A percentile compares a stretch with the other conserved stretches of the same genome.
phyloP scores from a whole-genome alignment of 2,888 invertebrate species.

The Agrochola lychnidis region DNA sequence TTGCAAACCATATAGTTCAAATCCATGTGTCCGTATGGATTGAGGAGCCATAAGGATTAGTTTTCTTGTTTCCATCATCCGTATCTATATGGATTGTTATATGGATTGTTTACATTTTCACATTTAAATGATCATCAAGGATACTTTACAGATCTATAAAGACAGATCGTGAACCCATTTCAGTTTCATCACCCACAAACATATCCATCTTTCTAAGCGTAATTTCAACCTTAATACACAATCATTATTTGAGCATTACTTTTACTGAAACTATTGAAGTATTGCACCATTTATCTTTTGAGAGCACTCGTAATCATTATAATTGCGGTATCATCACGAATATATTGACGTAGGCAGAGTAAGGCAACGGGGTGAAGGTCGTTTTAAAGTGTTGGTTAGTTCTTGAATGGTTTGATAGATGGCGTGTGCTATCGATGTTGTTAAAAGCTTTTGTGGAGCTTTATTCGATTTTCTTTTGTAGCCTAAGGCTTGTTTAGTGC shows the following conservation, averaged over 20 bases:
- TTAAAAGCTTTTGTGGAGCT: slow-evolving; percentile 9
- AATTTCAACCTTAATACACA: slow-evolving; percentile 34
- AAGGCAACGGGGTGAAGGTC: slow-evolving; percentile 62
- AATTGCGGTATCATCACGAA: slow-evolving; percentile 59
- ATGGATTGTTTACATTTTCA: too few relatives aligned
- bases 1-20: not conserved
- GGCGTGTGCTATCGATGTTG: slow-evolving; percentile 45
- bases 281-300: slow-evolving; percentile 54
- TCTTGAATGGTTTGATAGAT: slow-evolving; percentile 30
- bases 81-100: too few relatives aligned
- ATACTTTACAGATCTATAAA: not conserved
- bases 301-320: slow-evolving; percentile 52
- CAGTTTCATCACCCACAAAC: slow-evolving; percentile 11
- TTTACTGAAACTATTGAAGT: slow-evolving; percentile 54
- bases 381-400: slow-evolving; percentile 16
- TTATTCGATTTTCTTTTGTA: not conserved
- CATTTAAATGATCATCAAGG: not conserved
- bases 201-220: slow-evolving; percentile 13
- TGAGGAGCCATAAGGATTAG: not conserved
- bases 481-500: too few relatives aligned
- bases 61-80: not conserved
- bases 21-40: not conserved
- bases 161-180: slow-evolving; percentile 20
- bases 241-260: slow-evolving; percentile 52
- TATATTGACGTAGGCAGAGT: slow-evolving; percentile 48